Base-by-base conservation (phyloP, 2,888 invertebrate genomes). In the Rhamnusium bicolor region DNA sequence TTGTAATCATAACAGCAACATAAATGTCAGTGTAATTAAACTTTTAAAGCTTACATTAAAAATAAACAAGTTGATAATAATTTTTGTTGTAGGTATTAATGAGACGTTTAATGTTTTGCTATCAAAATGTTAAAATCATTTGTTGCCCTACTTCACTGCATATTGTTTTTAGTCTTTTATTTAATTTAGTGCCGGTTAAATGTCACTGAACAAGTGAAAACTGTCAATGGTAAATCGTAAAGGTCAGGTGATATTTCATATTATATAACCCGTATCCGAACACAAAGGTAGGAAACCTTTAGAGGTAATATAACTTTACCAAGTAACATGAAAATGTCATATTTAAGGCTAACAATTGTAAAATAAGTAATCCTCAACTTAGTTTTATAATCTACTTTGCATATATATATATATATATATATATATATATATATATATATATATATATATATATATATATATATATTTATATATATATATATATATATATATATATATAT, bases 151-250 rank as follows among this genome's bases (percentile, higher is more conserved):
- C 24, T 71, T 71, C 53, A 56, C 40, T 47, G 53, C 29, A 66
- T 66, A 29, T 54, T 60, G 49, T 71, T 70, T 65, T 56, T 63
- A 61, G 61, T 58, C 58, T 69, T 69, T 74, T 66, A 32, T 40
- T 66, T 66, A 53, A 51, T 66, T 54, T 66, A 63, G 19, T 58
- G 62, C 58, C 27, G 58, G 49, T 61, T 76, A 80, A 82, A 82
- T 82, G 77, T 81, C 83, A 82, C 71, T 74, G 82, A 78, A 69
- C 80, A 78, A 71, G 76, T 69, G 54, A 70, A 75, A 80, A 79
- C 74, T 79, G 80, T 76, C 76, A 81, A 78, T 78, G 78, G 67
- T 66, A 56, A 74, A 69, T 61, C 61, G 40, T 53, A 81, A 82
- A 82, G 80, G 82, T 81, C 78, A 69, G 72, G 70, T 65, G 62